These are phyloP conservation scores for Protonemura montana DNA, from an alignment of 2,888 invertebrate species.

Conservation along the genomic window DNA sequence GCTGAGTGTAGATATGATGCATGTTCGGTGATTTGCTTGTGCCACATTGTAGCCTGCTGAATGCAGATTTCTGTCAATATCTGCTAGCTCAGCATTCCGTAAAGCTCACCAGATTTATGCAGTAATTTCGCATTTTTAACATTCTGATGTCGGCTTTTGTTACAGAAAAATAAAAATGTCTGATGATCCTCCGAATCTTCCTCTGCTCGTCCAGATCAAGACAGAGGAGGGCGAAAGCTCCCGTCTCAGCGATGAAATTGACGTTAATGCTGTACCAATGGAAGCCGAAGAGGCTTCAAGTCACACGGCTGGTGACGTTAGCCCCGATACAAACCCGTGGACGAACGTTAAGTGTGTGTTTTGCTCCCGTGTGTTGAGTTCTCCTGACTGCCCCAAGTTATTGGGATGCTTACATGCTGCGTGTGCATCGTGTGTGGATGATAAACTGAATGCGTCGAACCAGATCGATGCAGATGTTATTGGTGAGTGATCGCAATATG, in stretches of 20 bases:
- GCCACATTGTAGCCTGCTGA: neutral
- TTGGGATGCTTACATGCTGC: conserved; percentile 89
- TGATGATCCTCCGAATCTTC: neutral
- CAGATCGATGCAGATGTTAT: conserved; percentile 58
- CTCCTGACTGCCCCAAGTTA: conserved; percentile 75
- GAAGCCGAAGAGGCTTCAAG: conserved; percentile 46
- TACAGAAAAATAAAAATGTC: conserved; percentile 14
- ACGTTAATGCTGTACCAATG: conserved; percentile 15
- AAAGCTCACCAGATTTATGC: too few relatives aligned
- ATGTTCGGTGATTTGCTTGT: neutral
- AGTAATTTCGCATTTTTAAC: too few relatives aligned
- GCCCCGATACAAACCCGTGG: conserved; percentile 45
- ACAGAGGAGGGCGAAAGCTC: conserved; percentile 9
- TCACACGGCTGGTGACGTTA: conserved; percentile 48
- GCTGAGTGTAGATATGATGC: neutral
- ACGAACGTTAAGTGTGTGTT: conserved; percentile 58
- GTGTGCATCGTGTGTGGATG: conserved; percentile 77
- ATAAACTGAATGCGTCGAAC: conserved; percentile 67
- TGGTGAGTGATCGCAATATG: conserved; percentile 53
- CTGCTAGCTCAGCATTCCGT: neutral
- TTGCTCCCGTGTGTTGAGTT: conserved; percentile 60
- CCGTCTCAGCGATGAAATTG: neutral
- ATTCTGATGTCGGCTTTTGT: too few relatives aligned
- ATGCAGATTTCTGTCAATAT: neutral
- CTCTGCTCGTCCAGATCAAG: neutral